Evolutionary conservation across 2,113 vertebrate genomes (phyloP), one percentile per base, ranked within the genome.

Genomic region (Laterallus jamaicensis): DNA sequence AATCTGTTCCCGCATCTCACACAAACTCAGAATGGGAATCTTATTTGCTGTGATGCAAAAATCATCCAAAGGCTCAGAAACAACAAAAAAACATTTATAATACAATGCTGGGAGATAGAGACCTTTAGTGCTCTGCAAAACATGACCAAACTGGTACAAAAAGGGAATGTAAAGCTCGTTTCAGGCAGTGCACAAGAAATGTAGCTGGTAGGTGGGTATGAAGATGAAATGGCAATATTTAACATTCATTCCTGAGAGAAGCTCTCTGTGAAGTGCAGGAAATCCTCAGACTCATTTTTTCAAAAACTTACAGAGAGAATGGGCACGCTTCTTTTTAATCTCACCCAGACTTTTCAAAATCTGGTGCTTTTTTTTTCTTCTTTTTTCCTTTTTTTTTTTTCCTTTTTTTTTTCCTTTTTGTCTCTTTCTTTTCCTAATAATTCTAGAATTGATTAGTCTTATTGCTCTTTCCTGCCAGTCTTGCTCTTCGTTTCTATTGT

Each of bases 401-500:
- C 47, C 63, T 71, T 79, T 86, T 39, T 84, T 67, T 75, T 82
- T 85, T 66, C 78, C 88, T 73, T 66, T 71, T 81, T 74, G 59
- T 69, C 63, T 91, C 37, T 75, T 94, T 92, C 47, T 94, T 93
- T 88, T 55, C 44, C 62, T 88, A 80, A 90, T 93, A 97, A 96
- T 95, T 96, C 97, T 92, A 93, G 87, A 97, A 96, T 95, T 96
- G 86, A 95, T 97, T 94, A 95, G 93, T 92, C 90, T 93, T 92
- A 95, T 89, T 95, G 82, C 87, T 91, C 96, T 96, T 95, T 98
- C 96, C 71, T 98, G 95, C 90, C 92, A 77, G 82, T 95, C 93
- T 95, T 97, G 91, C 86, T 96, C 93, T 98, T 97, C 96, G 90
- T 98, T 98, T 97, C 97, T 90, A 82, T 62, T 94, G 92, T 96